These are phyloP conservation scores for Xenops minutus DNA, from an alignment of 2,797 vertebrate species.

Conservation along the genomic window DNA sequence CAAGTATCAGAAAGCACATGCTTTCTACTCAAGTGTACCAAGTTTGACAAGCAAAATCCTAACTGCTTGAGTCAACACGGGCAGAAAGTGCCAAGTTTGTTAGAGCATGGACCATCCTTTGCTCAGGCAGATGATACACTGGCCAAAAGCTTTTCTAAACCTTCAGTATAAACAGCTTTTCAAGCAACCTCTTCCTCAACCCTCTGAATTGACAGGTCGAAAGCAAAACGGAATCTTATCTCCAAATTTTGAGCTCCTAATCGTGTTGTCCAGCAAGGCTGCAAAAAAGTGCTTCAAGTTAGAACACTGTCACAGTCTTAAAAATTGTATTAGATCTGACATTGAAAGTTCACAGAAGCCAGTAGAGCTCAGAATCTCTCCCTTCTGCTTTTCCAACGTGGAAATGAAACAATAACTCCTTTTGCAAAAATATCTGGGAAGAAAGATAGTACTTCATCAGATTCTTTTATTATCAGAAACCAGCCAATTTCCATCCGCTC, in stretches of 20 bases:
- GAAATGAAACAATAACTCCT: not conserved
- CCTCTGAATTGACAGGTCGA: not conserved
- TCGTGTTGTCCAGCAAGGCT: not conserved
- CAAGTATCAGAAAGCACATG: not conserved
- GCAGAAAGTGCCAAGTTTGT: not conserved
- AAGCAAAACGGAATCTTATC: not conserved
- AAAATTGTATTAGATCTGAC: not conserved
- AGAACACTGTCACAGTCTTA: not conserved
- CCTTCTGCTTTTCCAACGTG: not conserved
- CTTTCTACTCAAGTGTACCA: not conserved
- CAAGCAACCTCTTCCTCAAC: not conserved
- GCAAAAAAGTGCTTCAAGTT: not conserved
- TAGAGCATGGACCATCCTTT: not conserved
- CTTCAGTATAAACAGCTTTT: not conserved
- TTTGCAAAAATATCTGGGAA: not conserved
- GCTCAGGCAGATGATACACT: not conserved
- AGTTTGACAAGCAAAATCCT: not conserved
- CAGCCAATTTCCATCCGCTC: constrained; percentile 26
- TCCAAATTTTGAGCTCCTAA: not conserved
- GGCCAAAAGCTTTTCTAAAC: not conserved
- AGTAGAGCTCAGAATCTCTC: not conserved
- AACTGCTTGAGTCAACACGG: not conserved
- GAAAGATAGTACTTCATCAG: not conserved
- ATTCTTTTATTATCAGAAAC: not conserved
- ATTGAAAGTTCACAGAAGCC: not conserved